Percentiles rank a stretch among this genome's conserved stretches.
Evolutionary conservation across 2,113 vertebrate species (phyloP).

Genomic region (Spheniscus mendiculus): DNA sequence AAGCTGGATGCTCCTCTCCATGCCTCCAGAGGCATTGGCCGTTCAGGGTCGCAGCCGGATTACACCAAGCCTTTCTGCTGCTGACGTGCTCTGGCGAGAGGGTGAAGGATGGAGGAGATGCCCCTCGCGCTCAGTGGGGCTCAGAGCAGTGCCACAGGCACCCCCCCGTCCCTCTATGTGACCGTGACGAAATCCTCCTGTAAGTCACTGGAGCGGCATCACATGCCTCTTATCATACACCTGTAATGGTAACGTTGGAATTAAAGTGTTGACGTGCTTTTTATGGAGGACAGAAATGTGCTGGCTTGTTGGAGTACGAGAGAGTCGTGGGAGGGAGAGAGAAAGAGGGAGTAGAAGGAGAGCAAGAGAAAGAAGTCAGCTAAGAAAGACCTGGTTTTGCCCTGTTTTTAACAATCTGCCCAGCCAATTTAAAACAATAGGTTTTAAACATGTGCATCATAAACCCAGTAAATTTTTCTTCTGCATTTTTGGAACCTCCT

Average conservation of each 20-base stretch:
- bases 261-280: background rate
- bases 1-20: background rate
- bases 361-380: background rate
- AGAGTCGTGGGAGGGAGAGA: background rate
- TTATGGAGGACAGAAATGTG: background rate
- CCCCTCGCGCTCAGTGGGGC: fast-evolving
- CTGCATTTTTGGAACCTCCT: background rate
- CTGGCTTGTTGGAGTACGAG: background rate
- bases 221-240: background rate
- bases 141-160: background rate
- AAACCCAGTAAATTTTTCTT: background rate
- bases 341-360: background rate
- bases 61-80: background rate
- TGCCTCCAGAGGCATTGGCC: fast-evolving
- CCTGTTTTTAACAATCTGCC: background rate
- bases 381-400: background rate
- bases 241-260: background rate
- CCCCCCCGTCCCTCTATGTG: fast-evolving
- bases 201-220: background rate
- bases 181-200: background rate
- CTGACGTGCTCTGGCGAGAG: fast-evolving
- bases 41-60: background rate
- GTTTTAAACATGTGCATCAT: background rate
- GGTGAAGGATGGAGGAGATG: background rate
- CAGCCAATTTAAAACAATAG: background rate